Base-by-base conservation (phyloP, 2,797 vertebrate genomes). In the Syngnathus rostellatus region DNA sequence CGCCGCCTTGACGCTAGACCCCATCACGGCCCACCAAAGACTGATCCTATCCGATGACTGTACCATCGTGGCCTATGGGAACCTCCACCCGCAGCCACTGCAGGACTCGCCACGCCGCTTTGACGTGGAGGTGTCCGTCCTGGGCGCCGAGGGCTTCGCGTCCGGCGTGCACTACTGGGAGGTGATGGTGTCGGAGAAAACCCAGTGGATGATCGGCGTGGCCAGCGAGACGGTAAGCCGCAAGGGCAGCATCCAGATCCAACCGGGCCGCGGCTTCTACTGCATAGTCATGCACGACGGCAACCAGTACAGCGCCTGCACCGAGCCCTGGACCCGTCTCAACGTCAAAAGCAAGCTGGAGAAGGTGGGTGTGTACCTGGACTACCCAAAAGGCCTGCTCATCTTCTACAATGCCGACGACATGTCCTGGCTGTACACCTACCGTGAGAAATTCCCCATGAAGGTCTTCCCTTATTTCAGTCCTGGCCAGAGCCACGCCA, bases 361-460 rank as follows among this genome's bases (percentile, higher is more conserved):
- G 90, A 98, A 98, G 80, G 97, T 98, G 65, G 97, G 97, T 0
- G 95, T 99, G 77, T 99, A 95, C 86, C 87, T 98, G 89, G 95
- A 99, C 93, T 97, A 95, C 16, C 92, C 93, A 68, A 94, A 94
- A 82, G 95, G 97, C 60, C 91, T 99, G 68, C 93, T 99, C 77
- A 96, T 97, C 87, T 99, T 99, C 91, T 99, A 99, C 88, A 98
- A 98, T 0, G 97, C 97, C 0, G 97, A 99, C 0, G 94, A 99
- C 90, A 99, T 99, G 97, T 96, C 97, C 76, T 99, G 96, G 96
- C 95, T 99, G 68, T 98, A 99, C 84, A 99, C 96, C 63, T 98
- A 95, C 85, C 90, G 96, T 0, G 94, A 99, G 89, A 93, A 94
- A 73, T 96, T 98, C 78, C 93, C 92, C 0, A 83, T 92, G 12